A percentile compares a stretch with the other conserved stretches of the same genome.
phyloP scores from a whole-genome alignment of 2,113 vertebrate genomes.

The Megaleporinus macrocephalus region DNA sequence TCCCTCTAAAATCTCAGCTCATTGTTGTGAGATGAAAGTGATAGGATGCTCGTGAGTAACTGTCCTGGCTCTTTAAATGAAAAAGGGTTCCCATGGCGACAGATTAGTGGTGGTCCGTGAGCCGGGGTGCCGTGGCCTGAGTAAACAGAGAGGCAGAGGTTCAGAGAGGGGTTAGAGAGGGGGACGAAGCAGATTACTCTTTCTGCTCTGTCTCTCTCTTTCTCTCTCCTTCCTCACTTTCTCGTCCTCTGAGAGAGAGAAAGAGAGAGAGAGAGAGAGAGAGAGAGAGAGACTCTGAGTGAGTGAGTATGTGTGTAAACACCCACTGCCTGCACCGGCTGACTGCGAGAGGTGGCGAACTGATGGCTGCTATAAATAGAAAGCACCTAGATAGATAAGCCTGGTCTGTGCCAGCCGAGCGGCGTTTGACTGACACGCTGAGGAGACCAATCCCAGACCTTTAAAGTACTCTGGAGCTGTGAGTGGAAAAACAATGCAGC shows the following conservation, averaged over 20 bases:
- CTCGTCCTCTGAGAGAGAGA: too few relatives aligned
- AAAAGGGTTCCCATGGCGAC: conserved; percentile 50
- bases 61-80: conserved; percentile 32
- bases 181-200: conserved; percentile 27
- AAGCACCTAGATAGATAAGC: conserved; percentile 42
- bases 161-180: conserved; percentile 35
- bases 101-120: conserved; percentile 30
- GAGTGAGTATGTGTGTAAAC: conserved; percentile 37
- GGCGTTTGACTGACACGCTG: conserved; percentile 15
- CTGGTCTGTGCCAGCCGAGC: conserved; percentile 26
- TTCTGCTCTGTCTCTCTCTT: background rate
- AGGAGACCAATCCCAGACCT: background rate
- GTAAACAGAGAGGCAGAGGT: conserved; percentile 16
- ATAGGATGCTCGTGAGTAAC: conserved; percentile 1
- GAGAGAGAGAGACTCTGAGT: background rate
- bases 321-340: conserved; percentile 34
- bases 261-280: background rate
- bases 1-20: background rate
- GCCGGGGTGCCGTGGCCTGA: conserved; percentile 15
- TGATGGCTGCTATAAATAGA: conserved; percentile 51
- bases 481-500: conserved; percentile 16
- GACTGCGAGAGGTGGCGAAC: conserved; percentile 34
- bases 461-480: conserved; percentile 2
- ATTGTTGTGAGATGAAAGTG: conserved; percentile 32
- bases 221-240: too few relatives aligned